Conservation (phyloP, 2,888 invertebrate genomes). For the Nebria salina region DNA sequence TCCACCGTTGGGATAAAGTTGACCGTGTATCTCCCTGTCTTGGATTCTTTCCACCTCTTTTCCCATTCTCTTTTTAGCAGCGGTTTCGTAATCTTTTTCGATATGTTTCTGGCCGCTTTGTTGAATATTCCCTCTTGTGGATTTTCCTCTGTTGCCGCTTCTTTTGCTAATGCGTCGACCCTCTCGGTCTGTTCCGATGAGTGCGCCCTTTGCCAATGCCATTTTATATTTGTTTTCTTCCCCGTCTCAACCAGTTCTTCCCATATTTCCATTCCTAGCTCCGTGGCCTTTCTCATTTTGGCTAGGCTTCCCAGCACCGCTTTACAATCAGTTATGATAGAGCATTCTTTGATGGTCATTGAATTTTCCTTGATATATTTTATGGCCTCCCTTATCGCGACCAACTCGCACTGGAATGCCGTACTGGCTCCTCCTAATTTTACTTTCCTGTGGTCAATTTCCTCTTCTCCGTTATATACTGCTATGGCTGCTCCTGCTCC, state of each 20-base stretch:
- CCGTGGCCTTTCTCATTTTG: constrained; percentile 8
- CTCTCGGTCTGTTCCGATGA: background rate
- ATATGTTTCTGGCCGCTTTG: background rate
- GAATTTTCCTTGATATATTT: background rate
- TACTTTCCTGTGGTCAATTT: constrained; percentile 5
- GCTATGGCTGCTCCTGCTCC: constrained; percentile 25
- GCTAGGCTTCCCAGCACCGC: background rate
- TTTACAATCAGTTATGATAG: constrained; percentile 13
- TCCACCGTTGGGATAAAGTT: background rate
- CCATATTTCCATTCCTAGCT: background rate
- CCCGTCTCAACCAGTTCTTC: background rate
- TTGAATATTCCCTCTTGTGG: too few species aligned
- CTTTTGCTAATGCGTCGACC: constrained; percentile 15
- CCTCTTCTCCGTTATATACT: constrained; percentile 5
- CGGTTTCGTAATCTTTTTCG: background rate
- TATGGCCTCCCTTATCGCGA: constrained; percentile 21
- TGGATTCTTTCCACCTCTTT: background rate
- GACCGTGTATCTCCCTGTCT: background rate
- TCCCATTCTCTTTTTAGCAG: background rate
- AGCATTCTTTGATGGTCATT: background rate
- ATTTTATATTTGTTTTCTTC: background rate
- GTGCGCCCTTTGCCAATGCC: constrained; percentile 19
- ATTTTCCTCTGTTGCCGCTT: constrained; percentile 13
- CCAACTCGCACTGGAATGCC: constrained; percentile 30
- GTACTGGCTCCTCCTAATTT: constrained; percentile 21